Conservation (phyloP, 2,797 vertebrate species). For the Siniperca scherzeri region DNA sequence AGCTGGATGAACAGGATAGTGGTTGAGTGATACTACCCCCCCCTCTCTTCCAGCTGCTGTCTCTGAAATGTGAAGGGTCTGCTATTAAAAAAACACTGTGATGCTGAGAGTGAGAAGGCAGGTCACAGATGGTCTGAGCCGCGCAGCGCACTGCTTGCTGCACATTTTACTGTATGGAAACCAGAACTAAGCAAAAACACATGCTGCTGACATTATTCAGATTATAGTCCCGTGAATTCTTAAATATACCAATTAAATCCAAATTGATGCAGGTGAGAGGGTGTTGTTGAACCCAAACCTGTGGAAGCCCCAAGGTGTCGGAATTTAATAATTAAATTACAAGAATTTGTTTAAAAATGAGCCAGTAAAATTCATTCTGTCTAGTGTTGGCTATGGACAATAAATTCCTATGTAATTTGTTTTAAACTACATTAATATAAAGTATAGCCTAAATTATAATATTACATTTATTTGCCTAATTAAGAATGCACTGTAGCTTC, state of each 20-base stretch:
- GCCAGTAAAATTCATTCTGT: fast-evolving
- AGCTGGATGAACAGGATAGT: constrained; percentile 36
- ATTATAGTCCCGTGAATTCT: not conserved
- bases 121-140: constrained; percentile 18
- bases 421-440: not conserved
- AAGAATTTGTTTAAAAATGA: not conserved
- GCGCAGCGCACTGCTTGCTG: not conserved
- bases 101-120: constrained; percentile 10
- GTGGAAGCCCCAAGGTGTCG: not conserved
- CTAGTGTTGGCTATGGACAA: not conserved
- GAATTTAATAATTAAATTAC: not conserved
- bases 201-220: not conserved
- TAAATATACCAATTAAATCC: not conserved
- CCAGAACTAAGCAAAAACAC: not conserved
- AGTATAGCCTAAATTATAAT: not conserved
- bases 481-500: not conserved
- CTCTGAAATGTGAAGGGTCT: constrained; percentile 31
- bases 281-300: not conserved
- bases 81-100: not conserved
- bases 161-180: not conserved
- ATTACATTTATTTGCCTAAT: not conserved
- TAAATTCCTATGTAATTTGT: too few relatives aligned
- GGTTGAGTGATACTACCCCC: constrained; percentile 19
- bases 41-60: constrained; percentile 28
- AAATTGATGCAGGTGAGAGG: not conserved